Percentiles rank a stretch among this genome's conserved stretches.
phyloP scores from a whole-genome alignment of 2,888 invertebrate species.

The Aspidiotus rigidus region DNA sequence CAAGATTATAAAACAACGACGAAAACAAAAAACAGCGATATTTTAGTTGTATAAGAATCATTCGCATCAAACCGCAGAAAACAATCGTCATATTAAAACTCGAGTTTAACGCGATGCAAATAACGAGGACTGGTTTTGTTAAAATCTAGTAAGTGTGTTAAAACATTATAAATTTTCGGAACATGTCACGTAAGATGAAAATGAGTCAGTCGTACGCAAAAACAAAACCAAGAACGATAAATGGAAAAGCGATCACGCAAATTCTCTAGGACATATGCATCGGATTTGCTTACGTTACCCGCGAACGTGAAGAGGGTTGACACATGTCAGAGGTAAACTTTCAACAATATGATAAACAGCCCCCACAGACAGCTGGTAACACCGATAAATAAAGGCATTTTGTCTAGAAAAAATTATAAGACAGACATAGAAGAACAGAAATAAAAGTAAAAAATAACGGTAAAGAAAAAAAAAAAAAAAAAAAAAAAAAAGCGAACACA shows the following conservation, averaged over 20 bases:
- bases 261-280: not conserved
- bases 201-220: too few relatives aligned
- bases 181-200: too few relatives aligned
- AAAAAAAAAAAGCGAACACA: constrained; percentile 40
- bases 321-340: constrained; percentile 55
- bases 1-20: too few relatives aligned
- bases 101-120: too few relatives aligned
- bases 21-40: too few relatives aligned
- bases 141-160: too few relatives aligned
- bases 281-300: constrained; percentile 38
- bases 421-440: constrained; percentile 36
- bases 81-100: too few relatives aligned
- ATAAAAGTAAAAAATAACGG: constrained; percentile 38
- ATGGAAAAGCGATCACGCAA: not conserved
- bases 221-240: too few relatives aligned
- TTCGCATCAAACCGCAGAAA: too few relatives aligned
- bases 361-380: constrained; percentile 85
- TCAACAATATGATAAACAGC: constrained; percentile 62
- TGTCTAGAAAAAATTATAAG: constrained; percentile 42
- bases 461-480: constrained; percentile 20
- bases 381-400: constrained; percentile 73
- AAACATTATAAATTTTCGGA: too few relatives aligned
- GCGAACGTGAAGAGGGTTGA: constrained; percentile 36
- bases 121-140: too few relatives aligned
- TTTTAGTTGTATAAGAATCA: too few relatives aligned